These are phyloP conservation scores for Manacus vitellinus DNA, from an alignment of 2,113 vertebrate species.

Conservation along the genomic window DNA sequence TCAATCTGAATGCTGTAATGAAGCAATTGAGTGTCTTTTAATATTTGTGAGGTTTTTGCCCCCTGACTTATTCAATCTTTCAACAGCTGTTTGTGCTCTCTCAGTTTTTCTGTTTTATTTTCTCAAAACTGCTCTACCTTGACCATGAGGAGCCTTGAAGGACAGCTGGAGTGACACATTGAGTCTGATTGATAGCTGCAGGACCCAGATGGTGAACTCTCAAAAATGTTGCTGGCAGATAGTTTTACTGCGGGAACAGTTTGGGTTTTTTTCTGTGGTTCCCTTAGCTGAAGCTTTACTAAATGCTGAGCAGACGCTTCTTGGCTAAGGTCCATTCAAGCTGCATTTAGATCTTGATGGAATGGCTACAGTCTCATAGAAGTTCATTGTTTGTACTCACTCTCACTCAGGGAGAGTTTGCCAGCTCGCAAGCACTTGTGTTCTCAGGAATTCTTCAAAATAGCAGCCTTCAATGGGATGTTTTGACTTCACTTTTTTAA, in stretches of 20 bases:
- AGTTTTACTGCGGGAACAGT: conserved; percentile 25
- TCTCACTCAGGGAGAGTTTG: background rate
- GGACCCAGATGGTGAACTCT: conserved; percentile 55
- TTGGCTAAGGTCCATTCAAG: conserved; percentile 53
- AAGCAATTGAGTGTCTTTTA: background rate
- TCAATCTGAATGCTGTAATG: background rate
- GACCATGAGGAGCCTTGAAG: background rate
- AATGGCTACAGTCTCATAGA: conserved; percentile 25
- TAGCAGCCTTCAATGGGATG: conserved; percentile 12
- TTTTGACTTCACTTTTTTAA: conserved; percentile 47
- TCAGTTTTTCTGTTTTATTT: conserved; percentile 19
- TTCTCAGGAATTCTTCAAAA: conserved; percentile 41
- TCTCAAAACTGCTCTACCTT: conserved; percentile 1
- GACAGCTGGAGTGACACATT: conserved; percentile 39
- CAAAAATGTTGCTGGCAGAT: conserved; percentile 45
- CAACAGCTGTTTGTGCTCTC: background rate
- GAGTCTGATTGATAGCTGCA: conserved; percentile 24
- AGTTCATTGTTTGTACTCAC: conserved; percentile 41
- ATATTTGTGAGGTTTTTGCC: background rate
- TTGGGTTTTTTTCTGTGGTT: background rate
- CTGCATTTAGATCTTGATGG: conserved; percentile 5
- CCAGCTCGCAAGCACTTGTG: background rate
- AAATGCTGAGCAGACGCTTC: conserved; percentile 44
- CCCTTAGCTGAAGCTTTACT: conserved; percentile 26
- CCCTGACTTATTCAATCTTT: background rate